Percentiles rank a stretch among this genome's conserved stretches.
Evolutionary conservation across 2,113 vertebrate genomes (phyloP).

Genomic region (Octodon degus): DNA sequence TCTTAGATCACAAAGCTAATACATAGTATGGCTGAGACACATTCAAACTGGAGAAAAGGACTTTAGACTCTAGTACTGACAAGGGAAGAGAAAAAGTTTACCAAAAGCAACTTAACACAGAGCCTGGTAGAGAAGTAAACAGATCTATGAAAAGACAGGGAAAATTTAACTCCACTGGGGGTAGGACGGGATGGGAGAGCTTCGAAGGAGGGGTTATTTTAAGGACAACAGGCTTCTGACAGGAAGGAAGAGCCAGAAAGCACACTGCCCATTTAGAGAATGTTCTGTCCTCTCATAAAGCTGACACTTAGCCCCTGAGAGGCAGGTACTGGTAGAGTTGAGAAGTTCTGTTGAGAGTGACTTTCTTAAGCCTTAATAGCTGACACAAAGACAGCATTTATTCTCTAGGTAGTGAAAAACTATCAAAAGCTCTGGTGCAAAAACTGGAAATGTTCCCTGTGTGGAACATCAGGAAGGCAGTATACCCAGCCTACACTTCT

Average conservation of each 20-base stretch:
- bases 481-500: background rate
- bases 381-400: background rate
- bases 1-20: background rate
- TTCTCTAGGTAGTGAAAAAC: conserved; percentile 7
- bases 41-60: background rate
- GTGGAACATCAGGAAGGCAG: background rate
- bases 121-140: background rate
- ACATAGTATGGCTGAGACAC: background rate
- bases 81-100: background rate
- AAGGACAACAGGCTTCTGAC: conserved; percentile 38
- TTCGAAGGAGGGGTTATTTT: conserved; percentile 12
- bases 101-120: background rate
- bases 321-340: background rate
- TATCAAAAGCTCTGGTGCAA: background rate
- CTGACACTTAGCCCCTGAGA: background rate
- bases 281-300: background rate
- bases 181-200: background rate
- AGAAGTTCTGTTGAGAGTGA: background rate
- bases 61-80: background rate
- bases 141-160: conserved; percentile 14
- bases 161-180: background rate
- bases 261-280: background rate
- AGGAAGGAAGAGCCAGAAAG: background rate
- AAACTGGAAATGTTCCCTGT: background rate
- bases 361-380: background rate